phyloP scores from a whole-genome alignment of 2,888 invertebrate genomes.

The Lasioglossum leucozonium region DNA sequence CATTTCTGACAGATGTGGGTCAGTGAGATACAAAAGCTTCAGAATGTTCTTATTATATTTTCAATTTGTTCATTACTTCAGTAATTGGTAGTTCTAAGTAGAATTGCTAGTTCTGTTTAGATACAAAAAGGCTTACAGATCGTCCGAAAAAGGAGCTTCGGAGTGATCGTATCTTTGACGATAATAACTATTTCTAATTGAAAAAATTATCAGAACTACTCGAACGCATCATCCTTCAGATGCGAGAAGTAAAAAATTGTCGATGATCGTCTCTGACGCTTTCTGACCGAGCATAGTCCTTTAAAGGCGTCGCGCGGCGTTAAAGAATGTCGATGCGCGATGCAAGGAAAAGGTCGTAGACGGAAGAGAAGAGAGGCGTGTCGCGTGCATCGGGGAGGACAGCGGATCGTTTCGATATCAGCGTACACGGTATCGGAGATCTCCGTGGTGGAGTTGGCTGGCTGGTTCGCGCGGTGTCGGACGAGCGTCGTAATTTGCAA shows the following conservation, averaged over 20 bases:
- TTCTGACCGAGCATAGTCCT: not conserved
- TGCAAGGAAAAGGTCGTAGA: not conserved
- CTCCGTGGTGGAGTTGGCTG: slow-evolving; percentile 64
- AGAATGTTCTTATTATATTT: not conserved
- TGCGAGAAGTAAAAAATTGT: no score
- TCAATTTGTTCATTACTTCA: no score
- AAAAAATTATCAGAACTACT: not conserved
- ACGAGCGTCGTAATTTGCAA: slow-evolving; percentile 78
- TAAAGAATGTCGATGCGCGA: slow-evolving; percentile 16
- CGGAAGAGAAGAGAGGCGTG: slow-evolving; percentile 45
- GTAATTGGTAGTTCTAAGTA: no score
- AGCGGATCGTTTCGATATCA: slow-evolving; percentile 71
- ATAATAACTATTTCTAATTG: not conserved
- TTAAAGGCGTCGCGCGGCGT: not conserved
- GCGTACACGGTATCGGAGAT: slow-evolving; percentile 76
- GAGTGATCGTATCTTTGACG: no score
- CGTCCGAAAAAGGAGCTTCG: no score
- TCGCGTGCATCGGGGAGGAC: slow-evolving; percentile 53
- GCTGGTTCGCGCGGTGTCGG: slow-evolving; percentile 59
- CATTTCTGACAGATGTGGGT: not conserved
- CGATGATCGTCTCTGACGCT: not conserved
- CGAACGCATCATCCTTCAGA: not conserved
- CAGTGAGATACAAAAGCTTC: not conserved
- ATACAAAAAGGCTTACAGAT: no score
- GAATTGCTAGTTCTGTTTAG: no score